Evolutionary conservation across 2,797 vertebrate genomes (phyloP).

Genomic region (Sebastes diaconus): DNA sequence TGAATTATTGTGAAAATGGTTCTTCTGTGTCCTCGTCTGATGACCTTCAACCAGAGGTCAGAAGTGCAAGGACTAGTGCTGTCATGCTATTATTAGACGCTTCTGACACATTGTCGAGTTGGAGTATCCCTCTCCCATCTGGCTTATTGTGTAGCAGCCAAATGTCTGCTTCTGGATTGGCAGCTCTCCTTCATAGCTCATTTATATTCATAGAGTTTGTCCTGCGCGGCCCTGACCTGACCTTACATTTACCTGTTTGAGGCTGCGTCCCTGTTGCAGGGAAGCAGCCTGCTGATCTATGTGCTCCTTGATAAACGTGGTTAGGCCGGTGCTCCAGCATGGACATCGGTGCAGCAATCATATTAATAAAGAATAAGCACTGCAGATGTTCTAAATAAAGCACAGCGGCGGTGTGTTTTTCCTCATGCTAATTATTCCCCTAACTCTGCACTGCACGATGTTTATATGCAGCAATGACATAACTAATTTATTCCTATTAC

Average conservation of each 20-base stretch:
- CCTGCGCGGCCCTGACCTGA: conserved; percentile 35
- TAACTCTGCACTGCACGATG: background rate
- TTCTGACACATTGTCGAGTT: conserved; percentile 6
- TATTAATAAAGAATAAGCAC: conserved; percentile 43
- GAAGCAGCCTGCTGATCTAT: conserved; percentile 28
- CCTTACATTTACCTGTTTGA: conserved; percentile 44
- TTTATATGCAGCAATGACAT: background rate
- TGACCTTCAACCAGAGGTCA: conserved; percentile 10
- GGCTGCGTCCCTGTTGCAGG: conserved; percentile 28
- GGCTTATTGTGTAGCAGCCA: conserved; percentile 5
- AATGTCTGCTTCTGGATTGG: conserved; percentile 37
- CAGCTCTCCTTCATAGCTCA: conserved; percentile 46
- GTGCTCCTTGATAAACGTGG: conserved; percentile 30
- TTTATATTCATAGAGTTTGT: conserved; percentile 62
- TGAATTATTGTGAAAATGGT: background rate
- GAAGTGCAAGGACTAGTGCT: background rate
- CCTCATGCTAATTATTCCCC: conserved; percentile 14
- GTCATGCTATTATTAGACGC: conserved; percentile 15
- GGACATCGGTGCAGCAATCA: conserved; percentile 12
- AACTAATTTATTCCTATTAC: background rate
- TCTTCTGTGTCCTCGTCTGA: background rate
- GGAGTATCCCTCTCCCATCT: conserved; percentile 7
- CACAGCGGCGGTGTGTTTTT: background rate
- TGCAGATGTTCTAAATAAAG: conserved; percentile 39
- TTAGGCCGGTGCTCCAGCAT: background rate